Conservation (phyloP, 2,888 invertebrate genomes). For the Oxytorus armatus region DNA sequence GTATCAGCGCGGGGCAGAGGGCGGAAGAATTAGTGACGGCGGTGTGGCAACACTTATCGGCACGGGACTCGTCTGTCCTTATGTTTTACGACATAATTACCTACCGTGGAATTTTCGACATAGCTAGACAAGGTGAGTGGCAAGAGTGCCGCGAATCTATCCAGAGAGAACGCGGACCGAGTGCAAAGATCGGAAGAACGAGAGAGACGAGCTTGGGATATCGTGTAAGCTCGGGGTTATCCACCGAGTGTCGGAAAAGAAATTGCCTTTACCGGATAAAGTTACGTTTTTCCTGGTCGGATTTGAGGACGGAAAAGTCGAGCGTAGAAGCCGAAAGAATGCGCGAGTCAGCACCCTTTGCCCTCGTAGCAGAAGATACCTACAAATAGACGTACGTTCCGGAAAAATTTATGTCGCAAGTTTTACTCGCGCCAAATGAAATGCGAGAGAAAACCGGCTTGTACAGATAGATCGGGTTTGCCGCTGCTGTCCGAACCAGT, state of each 20-base stretch:
- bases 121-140: slow-evolving; percentile 40
- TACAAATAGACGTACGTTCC: not conserved
- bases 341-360: slow-evolving; percentile 35
- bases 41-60: slow-evolving; percentile 53
- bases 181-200: slow-evolving; percentile 28
- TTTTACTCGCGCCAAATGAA: slow-evolving; percentile 72
- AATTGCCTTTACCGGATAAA: slow-evolving; percentile 68
- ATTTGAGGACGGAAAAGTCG: slow-evolving; percentile 38
- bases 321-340: slow-evolving; percentile 12
- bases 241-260: slow-evolving; percentile 55
- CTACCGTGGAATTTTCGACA: slow-evolving; percentile 63
- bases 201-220: slow-evolving; percentile 41
- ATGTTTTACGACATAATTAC: slow-evolving; percentile 70
- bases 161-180: slow-evolving; percentile 57
- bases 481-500: slow-evolving; percentile 64
- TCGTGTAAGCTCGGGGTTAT: slow-evolving; percentile 50
- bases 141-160: slow-evolving; percentile 16
- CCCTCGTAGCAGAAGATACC: not conserved
- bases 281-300: slow-evolving; percentile 72
- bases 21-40: slow-evolving; percentile 22
- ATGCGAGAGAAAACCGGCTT: slow-evolving; percentile 73
- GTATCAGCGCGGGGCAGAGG: slow-evolving; percentile 1
- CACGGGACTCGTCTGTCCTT: slow-evolving; percentile 63
- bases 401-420: slow-evolving; percentile 77
- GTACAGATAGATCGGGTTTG: slow-evolving; percentile 69